Base-by-base conservation (phyloP, 30 jellyfish, hydroid and myxozoan genomes). In the Mastigias papua region DNA sequence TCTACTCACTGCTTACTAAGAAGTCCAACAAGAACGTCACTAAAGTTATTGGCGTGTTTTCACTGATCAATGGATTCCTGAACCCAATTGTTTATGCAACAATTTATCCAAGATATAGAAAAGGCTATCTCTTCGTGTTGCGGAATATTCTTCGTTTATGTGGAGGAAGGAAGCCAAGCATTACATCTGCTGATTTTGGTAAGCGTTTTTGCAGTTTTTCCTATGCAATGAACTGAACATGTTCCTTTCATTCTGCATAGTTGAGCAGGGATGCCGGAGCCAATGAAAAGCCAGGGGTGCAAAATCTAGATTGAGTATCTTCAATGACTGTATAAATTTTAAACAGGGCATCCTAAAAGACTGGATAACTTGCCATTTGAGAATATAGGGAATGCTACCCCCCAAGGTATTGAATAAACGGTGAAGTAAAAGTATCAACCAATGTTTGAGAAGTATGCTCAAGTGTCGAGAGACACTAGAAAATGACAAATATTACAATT, bases 81-180 rank as follows among this genome's bases (percentile, higher is more conserved):
- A 90, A 90, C 48, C 97, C 97, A 1, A 49, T 90, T 15, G 82
- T 90, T 1, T 90, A 90, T 37, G 91, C 86, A 8, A 74, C 97
- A 0, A 63, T 90, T 9, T 80, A 82, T 48, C 92, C 97, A n/a
- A 73, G 97, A 42, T 90, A 90, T 62, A 82, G 62, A 51, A 90
- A 82, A 82, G 97, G 97, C 21, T 90, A 78, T 57, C 25, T 67
- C 57, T 90, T 73, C 49, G 89, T 82, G 72, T 58, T 78, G 48
- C 69, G 74, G 22, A 83, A 79, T 25, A 69, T 83, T n/a, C 80
- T 75, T 69, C 48, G 87, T 17, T 0, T 82, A 2, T 90, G 97
- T 61, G 97, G 97, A 1, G 94, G 97, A 28, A 75, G 30, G 27
- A 65, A 67, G 37, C 92, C 97, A 16, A 64, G 22, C 7, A 48